These are phyloP conservation scores for Protaetia brevitarsis DNA, from an alignment of 1,140 invertebrate species.

Conservation along the genomic window DNA sequence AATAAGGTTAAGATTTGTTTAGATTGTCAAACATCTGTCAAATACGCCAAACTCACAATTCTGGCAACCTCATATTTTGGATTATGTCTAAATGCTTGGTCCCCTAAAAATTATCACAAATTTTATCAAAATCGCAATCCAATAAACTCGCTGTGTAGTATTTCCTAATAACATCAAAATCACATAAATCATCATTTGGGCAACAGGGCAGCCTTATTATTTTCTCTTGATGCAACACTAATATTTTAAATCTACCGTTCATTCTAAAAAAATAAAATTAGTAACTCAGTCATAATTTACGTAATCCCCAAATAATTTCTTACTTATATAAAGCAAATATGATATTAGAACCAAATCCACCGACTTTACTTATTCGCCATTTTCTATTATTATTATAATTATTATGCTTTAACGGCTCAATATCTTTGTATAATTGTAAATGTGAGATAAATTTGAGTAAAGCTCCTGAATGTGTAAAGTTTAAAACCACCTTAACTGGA, in stretches of 20 bases:
- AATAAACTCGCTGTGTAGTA: slow-evolving; percentile 57
- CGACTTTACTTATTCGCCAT: slow-evolving; percentile 75
- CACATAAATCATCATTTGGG: slow-evolving; percentile 55
- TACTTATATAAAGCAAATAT: slow-evolving; percentile 78
- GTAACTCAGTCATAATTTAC: neutral
- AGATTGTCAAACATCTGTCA: neutral
- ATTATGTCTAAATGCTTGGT: neutral
- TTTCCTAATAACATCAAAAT: slow-evolving; percentile 56
- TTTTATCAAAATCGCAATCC: slow-evolving; percentile 61
- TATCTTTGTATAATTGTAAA: slow-evolving; percentile 73
- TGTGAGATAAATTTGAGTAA: slow-evolving; percentile 75
- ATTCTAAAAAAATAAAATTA: slow-evolving; percentile 55
- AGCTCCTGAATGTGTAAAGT: slow-evolving; percentile 87
- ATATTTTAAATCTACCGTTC: slow-evolving; percentile 55
- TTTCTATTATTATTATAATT: slow-evolving; percentile 58
- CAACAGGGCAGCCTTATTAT: slow-evolving; percentile 53
- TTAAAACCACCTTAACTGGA: slow-evolving; percentile 61
- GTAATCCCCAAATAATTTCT: slow-evolving; percentile 44
- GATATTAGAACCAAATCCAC: slow-evolving; percentile 80
- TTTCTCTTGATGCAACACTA: slow-evolving; percentile 71
- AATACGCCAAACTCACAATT: neutral
- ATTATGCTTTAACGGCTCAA: slow-evolving; percentile 59
- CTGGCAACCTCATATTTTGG: neutral
- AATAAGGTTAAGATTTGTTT: neutral
- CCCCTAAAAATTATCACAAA: slow-evolving; percentile 51